Percentiles rank a stretch among this genome's conserved stretches.
phyloP scores from a whole-genome alignment of 92 coral and sea anemone species.

The Palythoa grandiflora region DNA sequence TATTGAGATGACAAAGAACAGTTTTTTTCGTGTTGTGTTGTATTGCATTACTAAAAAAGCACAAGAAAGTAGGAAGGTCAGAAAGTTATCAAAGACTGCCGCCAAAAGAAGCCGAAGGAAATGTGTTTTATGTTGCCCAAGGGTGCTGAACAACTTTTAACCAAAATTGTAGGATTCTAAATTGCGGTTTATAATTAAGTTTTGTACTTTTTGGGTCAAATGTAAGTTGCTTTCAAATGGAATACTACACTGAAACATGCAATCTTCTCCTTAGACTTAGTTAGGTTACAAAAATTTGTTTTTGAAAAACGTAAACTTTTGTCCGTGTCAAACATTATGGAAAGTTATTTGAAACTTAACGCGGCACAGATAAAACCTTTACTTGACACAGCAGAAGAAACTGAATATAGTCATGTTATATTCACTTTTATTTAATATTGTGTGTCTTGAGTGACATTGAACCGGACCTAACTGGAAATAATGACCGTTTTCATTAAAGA shows the following conservation, averaged over 20 bases:
- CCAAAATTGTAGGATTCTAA: background rate
- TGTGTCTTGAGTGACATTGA: constrained; percentile 17
- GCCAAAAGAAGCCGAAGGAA: constrained; percentile 46
- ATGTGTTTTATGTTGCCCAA: constrained; percentile 25
- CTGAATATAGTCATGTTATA: background rate
- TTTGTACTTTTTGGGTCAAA: background rate
- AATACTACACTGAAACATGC: background rate
- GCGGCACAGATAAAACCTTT: background rate
- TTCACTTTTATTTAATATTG: background rate
- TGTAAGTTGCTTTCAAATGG: background rate
- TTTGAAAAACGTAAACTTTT: background rate
- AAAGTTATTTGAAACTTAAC: background rate
- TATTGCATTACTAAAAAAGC: background rate
- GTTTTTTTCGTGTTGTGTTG: background rate
- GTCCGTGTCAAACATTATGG: background rate
- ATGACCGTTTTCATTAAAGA: background rate
- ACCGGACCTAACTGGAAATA: background rate
- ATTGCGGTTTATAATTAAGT: constrained; percentile 14
- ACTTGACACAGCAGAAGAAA: background rate
- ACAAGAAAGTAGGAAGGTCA: background rate
- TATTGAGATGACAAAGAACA: background rate
- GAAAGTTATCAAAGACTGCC: constrained; percentile 18
- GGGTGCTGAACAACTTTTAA: constrained; percentile 22
- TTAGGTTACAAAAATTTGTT: background rate
- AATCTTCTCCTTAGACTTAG: background rate